Percentiles rank a stretch among this genome's conserved stretches.
phyloP scores from a whole-genome alignment of 2,888 invertebrate species.

The Nephrocerus scutellatus region DNA sequence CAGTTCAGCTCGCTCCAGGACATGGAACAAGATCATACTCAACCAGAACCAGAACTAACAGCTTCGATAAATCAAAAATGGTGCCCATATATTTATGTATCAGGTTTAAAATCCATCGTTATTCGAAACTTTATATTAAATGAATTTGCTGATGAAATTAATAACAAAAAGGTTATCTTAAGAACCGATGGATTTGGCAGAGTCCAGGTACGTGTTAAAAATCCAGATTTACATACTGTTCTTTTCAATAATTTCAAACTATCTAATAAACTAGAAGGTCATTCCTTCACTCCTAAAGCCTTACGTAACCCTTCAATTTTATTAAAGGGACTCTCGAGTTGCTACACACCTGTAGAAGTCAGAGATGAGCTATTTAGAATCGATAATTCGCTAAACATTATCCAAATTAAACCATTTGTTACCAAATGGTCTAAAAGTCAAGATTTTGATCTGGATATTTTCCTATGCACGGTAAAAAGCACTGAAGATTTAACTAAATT shows the following conservation, averaged over 20 bases:
- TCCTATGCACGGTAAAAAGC: background rate
- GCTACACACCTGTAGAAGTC: no score
- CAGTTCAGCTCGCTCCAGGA: no score
- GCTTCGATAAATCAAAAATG: no score
- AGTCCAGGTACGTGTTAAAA: background rate
- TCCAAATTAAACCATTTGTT: constrained; percentile 1
- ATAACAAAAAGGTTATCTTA: background rate
- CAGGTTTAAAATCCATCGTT: no score
- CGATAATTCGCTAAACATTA: no score
- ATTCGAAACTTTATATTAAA: no score
- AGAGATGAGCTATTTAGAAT: no score
- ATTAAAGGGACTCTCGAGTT: background rate
- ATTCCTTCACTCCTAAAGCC: background rate
- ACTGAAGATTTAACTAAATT: no score
- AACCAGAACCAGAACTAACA: no score
- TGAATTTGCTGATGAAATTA: no score
- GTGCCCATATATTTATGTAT: no score
- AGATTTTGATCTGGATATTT: background rate
- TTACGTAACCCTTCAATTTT: background rate
- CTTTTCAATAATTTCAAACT: background rate
- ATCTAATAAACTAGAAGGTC: background rate
- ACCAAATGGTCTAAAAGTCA: background rate
- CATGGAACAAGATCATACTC: no score
- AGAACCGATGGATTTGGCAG: background rate
- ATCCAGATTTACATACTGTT: background rate